phyloP scores from a whole-genome alignment of 1,140 invertebrate species.

The Varroa destructor region DNA sequence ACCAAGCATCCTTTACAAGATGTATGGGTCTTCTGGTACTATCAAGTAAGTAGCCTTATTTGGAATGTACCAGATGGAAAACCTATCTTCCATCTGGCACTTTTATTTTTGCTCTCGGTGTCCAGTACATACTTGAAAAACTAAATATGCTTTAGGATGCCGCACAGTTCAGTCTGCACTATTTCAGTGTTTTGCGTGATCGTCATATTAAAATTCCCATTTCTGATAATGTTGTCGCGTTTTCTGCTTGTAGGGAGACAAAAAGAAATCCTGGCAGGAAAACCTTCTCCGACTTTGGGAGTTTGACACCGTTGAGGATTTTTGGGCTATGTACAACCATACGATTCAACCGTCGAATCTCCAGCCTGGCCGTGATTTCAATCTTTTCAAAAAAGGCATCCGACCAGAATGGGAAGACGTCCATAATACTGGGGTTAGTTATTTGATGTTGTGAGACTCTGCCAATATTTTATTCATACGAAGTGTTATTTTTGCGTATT shows the following conservation, averaged over 20 bases:
- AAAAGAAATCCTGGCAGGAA: constrained; percentile 9
- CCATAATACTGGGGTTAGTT: background rate
- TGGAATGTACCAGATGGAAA: too few species aligned
- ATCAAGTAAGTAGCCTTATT: too few species aligned
- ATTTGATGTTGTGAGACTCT: background rate
- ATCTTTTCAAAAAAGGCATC: constrained; percentile 19
- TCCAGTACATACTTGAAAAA: too few species aligned
- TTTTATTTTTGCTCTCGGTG: too few species aligned
- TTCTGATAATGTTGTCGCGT: too few species aligned
- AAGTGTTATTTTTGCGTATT: background rate
- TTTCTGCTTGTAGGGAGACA: background rate
- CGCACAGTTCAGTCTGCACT: too few species aligned
- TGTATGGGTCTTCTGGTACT: too few species aligned
- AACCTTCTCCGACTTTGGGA: constrained; percentile 1
- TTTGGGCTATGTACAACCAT: constrained; percentile 11
- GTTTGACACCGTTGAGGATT: constrained; percentile 16
- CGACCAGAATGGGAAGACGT: constrained; percentile 18
- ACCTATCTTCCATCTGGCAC: too few species aligned
- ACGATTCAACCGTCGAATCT: constrained; percentile 6
- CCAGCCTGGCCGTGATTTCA: constrained; percentile 1
- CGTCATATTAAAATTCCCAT: too few species aligned
- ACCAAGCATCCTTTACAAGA: too few species aligned
- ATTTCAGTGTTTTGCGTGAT: too few species aligned
- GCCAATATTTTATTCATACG: background rate
- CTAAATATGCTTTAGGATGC: too few species aligned